A percentile compares a stretch with the other conserved stretches of the same genome.
Evolutionary conservation across 2,113 vertebrate genomes (phyloP).

Genomic region (Myrmecophaga tridactyla): DNA sequence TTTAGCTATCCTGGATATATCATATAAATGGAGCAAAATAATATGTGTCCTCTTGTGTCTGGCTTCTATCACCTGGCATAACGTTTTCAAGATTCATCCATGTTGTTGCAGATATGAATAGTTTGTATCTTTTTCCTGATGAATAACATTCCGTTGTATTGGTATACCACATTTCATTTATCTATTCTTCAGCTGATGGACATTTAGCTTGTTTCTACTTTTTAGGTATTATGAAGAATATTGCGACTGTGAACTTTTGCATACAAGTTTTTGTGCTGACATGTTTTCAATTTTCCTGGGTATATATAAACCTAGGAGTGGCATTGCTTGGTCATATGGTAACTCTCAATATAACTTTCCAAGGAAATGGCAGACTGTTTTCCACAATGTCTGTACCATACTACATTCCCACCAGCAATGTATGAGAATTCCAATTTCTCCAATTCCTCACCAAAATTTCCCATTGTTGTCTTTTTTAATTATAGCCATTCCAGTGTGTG

Average conservation of each 20-base stretch:
- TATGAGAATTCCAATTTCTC: background rate
- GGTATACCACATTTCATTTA: background rate
- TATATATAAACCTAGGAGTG: background rate
- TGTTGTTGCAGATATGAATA: background rate
- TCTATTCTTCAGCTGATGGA: background rate
- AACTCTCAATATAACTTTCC: background rate
- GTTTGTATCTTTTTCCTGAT: background rate
- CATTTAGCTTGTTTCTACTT: background rate
- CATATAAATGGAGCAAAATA: background rate
- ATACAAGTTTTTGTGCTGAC: background rate
- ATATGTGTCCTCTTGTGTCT: background rate
- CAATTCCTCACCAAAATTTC: background rate
- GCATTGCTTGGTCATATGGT: background rate
- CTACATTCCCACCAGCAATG: background rate
- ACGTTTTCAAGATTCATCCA: background rate
- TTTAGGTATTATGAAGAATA: background rate
- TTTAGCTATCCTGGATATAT: background rate
- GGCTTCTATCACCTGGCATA: background rate
- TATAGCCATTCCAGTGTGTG: background rate
- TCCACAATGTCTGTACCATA: background rate
- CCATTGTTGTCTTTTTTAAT: conserved; percentile 26
- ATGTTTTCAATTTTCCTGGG: background rate
- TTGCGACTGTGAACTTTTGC: background rate
- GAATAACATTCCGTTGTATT: background rate
- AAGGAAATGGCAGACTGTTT: background rate